These are phyloP conservation scores for Pundamilia nyererei DNA, from an alignment of 2,113 vertebrate species.

Conservation along the genomic window DNA sequence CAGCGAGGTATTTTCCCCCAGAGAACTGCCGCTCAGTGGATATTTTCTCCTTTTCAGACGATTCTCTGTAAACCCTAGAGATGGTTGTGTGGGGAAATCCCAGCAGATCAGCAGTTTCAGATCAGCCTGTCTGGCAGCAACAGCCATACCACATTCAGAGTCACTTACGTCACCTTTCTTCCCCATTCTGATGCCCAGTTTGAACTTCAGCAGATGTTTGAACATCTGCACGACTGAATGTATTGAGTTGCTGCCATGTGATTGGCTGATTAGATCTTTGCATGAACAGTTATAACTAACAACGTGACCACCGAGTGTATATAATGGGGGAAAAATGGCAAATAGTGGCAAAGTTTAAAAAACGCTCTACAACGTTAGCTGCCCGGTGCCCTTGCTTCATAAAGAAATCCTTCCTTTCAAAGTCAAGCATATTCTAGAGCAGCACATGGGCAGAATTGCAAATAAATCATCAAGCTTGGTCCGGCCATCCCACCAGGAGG, in stretches of 20 bases:
- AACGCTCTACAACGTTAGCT: neutral
- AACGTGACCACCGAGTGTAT: neutral
- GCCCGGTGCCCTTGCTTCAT: slow-evolving; percentile 15
- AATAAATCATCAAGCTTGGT: slow-evolving; percentile 46
- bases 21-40: neutral
- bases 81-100: neutral
- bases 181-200: neutral
- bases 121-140: neutral
- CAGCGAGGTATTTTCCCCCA: neutral
- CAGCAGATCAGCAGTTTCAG: neutral
- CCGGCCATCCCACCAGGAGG: slow-evolving; percentile 16
- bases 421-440: slow-evolving; percentile 22
- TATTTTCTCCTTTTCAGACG: neutral
- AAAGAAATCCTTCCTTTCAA: slow-evolving; percentile 37
- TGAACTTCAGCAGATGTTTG: neutral
- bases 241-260: neutral
- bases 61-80: neutral
- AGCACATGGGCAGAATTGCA: slow-evolving; percentile 45
- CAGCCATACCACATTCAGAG: neutral
- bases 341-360: neutral
- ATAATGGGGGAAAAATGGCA: no score
- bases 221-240: neutral
- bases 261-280: neutral
- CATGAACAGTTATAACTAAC: neutral
- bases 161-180: neutral